Evolutionary conservation across 2,113 vertebrate species (phyloP).

Genomic region (Pelobates fuscus): DNA sequence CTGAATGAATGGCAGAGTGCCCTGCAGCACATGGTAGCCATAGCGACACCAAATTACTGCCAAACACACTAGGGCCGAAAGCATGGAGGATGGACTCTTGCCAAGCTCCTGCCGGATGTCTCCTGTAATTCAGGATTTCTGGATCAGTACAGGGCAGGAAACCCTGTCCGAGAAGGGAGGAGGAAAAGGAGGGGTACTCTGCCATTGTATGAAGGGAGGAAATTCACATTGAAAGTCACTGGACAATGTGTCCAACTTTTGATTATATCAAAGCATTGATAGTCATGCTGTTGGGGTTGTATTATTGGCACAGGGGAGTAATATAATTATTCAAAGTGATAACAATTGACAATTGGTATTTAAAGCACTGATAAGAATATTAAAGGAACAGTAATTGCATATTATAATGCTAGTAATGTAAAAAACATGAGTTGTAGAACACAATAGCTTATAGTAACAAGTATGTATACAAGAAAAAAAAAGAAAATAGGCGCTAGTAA

Average conservation of each 20-base stretch:
- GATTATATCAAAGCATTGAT: constrained; percentile 1
- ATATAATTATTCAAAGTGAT: not conserved
- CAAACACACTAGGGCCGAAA: constrained; percentile 40
- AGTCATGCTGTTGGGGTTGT: not conserved
- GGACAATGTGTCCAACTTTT: constrained; percentile 24
- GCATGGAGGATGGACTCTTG: constrained; percentile 33
- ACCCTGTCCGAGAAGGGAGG: constrained; percentile 26
- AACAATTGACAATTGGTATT: not conserved
- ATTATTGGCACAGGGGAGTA: not conserved
- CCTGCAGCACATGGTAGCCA: constrained; percentile 36
- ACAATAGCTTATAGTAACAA: too few species aligned
- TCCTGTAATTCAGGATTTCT: constrained; percentile 50
- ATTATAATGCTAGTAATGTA: too few species aligned
- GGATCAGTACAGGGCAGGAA: constrained; percentile 48
- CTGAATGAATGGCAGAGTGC: constrained; percentile 34
- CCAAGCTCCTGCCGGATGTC: constrained; percentile 46
- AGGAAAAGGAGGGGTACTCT: constrained; percentile 39
- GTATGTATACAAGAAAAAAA: too few species aligned
- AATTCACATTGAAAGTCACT: constrained; percentile 1
- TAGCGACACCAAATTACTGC: constrained; percentile 35
- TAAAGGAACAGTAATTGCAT: too few species aligned
- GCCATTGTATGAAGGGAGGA: constrained; percentile 41
- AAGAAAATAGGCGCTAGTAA: too few species aligned
- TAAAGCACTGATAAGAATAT: too few species aligned
- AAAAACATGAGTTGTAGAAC: too few species aligned